phyloP scores from a whole-genome alignment of 2,797 vertebrate genomes.

The Otus scops region DNA sequence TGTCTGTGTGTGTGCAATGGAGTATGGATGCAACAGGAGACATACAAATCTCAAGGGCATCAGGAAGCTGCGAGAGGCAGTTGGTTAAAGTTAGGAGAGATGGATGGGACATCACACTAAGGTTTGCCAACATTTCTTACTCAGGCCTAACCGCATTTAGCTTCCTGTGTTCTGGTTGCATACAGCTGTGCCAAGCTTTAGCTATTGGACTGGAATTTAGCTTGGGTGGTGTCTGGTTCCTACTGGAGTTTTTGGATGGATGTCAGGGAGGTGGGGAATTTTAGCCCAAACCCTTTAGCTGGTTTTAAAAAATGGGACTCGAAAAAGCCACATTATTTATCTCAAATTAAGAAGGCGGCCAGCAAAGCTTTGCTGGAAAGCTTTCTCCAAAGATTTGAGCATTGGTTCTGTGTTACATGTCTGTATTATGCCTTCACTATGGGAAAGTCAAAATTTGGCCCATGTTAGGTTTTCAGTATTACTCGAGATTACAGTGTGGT shows the following conservation, averaged over 20 bases:
- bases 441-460: background rate
- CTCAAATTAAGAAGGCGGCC: background rate
- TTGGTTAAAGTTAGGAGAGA: background rate
- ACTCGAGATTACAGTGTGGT: background rate
- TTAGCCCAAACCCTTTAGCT: background rate
- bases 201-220: background rate
- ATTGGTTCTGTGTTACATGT: background rate
- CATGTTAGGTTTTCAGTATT: background rate
- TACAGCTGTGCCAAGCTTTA: background rate
- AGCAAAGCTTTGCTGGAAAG: background rate
- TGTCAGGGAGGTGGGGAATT: background rate
- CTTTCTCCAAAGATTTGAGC: background rate
- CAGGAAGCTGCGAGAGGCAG: background rate
- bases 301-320: background rate
- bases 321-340: background rate
- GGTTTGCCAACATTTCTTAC: background rate
- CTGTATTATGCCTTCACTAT: background rate
- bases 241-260: background rate
- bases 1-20: background rate
- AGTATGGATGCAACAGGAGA: background rate
- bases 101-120: background rate
- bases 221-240: conserved; percentile 2
- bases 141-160: background rate
- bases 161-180: conserved; percentile 21
- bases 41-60: background rate